Evolutionary conservation across 2,113 vertebrate genomes (phyloP), one percentile per base, ranked within the genome.

Genomic region (Etia nguti): DNA sequence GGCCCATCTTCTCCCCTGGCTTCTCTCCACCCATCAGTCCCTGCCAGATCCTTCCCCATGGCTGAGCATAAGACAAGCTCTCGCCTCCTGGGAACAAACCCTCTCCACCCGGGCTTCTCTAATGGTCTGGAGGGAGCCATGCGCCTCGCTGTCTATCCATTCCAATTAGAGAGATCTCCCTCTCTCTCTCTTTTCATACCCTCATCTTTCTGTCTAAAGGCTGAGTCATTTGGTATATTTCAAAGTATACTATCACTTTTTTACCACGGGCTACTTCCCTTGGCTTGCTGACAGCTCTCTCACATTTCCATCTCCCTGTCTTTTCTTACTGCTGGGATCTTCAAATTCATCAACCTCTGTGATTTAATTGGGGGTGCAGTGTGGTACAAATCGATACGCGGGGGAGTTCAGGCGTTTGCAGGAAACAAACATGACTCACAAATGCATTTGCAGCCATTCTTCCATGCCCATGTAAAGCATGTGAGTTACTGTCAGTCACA

Each of bases 11-110:
- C 94, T 93, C 90, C 91, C 84, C 93, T 92, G 94, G 93, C 95
- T 86, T 88, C 89, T 80, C 92, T 94, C 92, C 89, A 86, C 93
- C 95, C 91, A 88, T 95, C 91, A 81, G 73, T 88, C 92, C 80
- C 87, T 92, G 95, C 92, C 94, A 96, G 94, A 94, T 95, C 95
- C 93, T 96, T 96, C 95, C 95, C 93, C 95, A 95, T 95, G 93
- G 92, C 91, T 95, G 95, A 95, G 92, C 95, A 93, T 87, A 94
- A 95, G 93, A 96, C 92, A 94, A 92, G 92, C 92, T 68, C 89
- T 92, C 91, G 92, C 95, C 95, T 95, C 92, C 92, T 93, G 94
- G 92, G 93, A 95, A 94, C 94, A 90, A 93, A 94, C 91, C 91
- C 95, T 86, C 91, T 92, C 92, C 82, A 87, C 90, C 90, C 86